These are phyloP conservation scores for Ophion slaviceki DNA, from an alignment of 2,888 invertebrate species.

Conservation along the genomic window DNA sequence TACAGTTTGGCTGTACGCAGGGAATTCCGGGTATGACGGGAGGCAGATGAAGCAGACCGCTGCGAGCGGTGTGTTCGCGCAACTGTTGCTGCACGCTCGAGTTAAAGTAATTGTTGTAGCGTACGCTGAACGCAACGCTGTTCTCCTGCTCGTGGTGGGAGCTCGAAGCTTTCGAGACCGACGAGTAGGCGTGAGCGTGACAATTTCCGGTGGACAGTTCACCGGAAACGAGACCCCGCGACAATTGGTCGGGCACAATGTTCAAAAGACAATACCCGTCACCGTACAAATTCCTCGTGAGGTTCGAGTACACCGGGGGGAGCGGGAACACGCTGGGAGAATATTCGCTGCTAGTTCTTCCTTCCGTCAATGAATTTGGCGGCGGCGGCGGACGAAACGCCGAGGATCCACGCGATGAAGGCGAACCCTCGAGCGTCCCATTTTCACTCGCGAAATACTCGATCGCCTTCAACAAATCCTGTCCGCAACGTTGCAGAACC, in stretches of 20 bases:
- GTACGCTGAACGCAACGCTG: conserved; percentile 73
- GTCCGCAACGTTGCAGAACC: conserved; percentile 96
- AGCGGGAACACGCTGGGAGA: conserved; percentile 64
- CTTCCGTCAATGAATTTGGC: conserved; percentile 56
- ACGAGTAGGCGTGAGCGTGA: conserved; percentile 34
- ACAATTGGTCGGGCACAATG: conserved; percentile 77
- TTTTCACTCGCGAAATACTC: conserved; percentile 88
- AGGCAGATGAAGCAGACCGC: conserved; percentile 75
- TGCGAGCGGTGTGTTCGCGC: conserved; percentile 71
- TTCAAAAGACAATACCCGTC: conserved; percentile 79
- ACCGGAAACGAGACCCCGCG: conserved; percentile 68
- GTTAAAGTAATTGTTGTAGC: conserved; percentile 76
- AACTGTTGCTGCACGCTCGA: conserved; percentile 75
- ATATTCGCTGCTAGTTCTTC: conserved; percentile 62
- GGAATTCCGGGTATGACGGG: conserved; percentile 79
- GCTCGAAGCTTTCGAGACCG: conserved; percentile 41
- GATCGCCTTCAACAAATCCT: conserved; percentile 95
- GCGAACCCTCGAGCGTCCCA: conserved; percentile 65
- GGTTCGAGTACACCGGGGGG: conserved; percentile 75
- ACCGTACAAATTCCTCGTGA: conserved; percentile 75
- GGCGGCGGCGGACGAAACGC: conserved; percentile 70
- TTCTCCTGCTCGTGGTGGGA: conserved; percentile 72
- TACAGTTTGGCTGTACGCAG: conserved; percentile 81
- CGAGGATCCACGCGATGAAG: conserved; percentile 66
- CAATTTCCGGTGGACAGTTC: conserved; percentile 45